Evolutionary conservation across 1,140 invertebrate genomes (phyloP).

Genomic region (Doryteuthis pealeii): DNA sequence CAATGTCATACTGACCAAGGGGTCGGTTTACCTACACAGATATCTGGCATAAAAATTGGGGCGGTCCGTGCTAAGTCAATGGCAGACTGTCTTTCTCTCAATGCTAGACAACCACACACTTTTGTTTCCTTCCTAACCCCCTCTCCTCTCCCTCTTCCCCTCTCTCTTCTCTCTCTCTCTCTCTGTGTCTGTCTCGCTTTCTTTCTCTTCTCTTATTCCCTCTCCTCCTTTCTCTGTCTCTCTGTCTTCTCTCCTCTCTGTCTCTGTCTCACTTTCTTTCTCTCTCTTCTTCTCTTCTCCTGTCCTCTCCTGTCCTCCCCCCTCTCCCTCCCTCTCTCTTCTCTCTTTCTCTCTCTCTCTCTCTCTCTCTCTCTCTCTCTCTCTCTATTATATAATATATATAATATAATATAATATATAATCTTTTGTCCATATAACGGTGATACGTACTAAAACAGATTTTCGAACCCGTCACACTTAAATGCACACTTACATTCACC

Average conservation of each 20-base stretch:
- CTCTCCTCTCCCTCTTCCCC: not conserved
- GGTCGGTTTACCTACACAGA: too few species aligned
- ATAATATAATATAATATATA: too few species aligned
- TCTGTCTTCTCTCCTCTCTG: not conserved
- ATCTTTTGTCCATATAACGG: too few species aligned
- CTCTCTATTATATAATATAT: too few species aligned
- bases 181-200: not conserved
- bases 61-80: too few species aligned
- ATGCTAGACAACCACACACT: too few species aligned
- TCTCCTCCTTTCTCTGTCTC: not conserved
- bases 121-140: not conserved
- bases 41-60: too few species aligned
- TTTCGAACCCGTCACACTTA: too few species aligned
- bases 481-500: too few species aligned
- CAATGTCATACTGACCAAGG: too few species aligned
- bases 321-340: not conserved
- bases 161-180: not conserved
- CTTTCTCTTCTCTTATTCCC: not conserved
- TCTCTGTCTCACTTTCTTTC: not conserved
- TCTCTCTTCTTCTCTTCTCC: not conserved
- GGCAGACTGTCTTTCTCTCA: too few species aligned
- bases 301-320: not conserved
- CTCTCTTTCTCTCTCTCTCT: not conserved
- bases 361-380: not conserved
- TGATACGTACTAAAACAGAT: too few species aligned